phyloP scores from a whole-genome alignment of 2,113 vertebrate species.

The Malurus elegans region DNA sequence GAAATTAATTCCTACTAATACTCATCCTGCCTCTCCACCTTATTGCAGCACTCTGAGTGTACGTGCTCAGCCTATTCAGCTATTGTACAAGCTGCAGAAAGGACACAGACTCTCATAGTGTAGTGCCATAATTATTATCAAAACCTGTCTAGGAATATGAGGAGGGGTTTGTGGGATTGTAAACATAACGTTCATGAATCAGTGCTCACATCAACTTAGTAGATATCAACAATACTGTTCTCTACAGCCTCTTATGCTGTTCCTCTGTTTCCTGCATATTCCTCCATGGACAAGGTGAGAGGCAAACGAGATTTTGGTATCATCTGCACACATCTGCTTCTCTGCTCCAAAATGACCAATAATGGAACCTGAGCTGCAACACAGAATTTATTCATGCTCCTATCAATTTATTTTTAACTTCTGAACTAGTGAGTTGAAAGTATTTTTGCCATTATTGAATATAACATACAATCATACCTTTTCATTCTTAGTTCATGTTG shows the following conservation, averaged over 20 bases:
- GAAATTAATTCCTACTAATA: slow-evolving; percentile 39
- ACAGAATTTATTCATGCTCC: not conserved
- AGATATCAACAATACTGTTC: not conserved
- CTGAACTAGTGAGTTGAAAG: not conserved
- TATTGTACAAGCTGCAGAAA: not conserved
- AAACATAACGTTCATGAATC: not conserved
- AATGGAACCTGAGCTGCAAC: not conserved
- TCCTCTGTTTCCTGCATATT: not conserved
- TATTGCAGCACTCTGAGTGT: not conserved
- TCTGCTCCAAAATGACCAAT: not conserved
- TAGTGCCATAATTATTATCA: not conserved
- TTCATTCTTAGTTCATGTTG: not conserved
- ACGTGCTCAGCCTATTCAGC: not conserved
- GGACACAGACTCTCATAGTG: not conserved
- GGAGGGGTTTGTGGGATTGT: not conserved
- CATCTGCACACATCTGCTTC: not conserved
- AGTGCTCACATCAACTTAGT: not conserved
- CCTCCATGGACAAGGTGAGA: not conserved
- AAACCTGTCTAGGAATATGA: not conserved
- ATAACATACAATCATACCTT: not conserved
- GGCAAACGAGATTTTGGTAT: not conserved
- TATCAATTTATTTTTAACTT: not conserved
- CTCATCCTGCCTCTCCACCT: not conserved
- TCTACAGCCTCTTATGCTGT: not conserved
- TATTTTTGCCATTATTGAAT: not conserved